Conservation (phyloP, 2,888 invertebrate genomes). For the Acanthacorydalis orientalis region DNA sequence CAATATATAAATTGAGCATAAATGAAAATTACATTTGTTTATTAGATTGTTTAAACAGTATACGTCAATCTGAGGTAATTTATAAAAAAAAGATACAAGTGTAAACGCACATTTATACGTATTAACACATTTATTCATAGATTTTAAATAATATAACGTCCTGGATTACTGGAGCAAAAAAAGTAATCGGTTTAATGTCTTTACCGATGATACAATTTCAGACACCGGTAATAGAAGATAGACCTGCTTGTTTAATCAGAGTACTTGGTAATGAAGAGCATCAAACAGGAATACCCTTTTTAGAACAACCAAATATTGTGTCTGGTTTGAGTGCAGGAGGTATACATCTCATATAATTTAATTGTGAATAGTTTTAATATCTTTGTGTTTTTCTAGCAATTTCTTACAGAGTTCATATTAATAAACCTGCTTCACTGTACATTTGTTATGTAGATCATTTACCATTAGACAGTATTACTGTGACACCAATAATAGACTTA, state of each 20-base stretch:
- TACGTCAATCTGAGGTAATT: neutral
- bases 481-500: neutral
- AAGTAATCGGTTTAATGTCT: neutral
- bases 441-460: slow-evolving; percentile 1
- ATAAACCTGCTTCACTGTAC: neutral
- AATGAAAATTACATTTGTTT: neutral
- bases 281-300: neutral
- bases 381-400: neutral
- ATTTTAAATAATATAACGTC: neutral
- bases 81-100: neutral
- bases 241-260: neutral
- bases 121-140: too few relatives aligned
- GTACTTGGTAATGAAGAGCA: neutral
- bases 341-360: neutral
- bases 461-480: slow-evolving; percentile 2
- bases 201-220: slow-evolving; percentile 1
- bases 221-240: neutral
- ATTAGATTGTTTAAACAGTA: neutral
- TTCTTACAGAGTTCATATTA: slow-evolving; percentile 1
- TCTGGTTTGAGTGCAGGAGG: slow-evolving; percentile 1
- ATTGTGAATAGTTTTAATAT: neutral
- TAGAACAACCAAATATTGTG: slow-evolving; percentile 5
- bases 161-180: neutral
- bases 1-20: neutral
- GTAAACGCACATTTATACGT: neutral